These are phyloP conservation scores for Theristus sp. DNA, from an alignment of 2,888 invertebrate species.

Conservation along the genomic window DNA sequence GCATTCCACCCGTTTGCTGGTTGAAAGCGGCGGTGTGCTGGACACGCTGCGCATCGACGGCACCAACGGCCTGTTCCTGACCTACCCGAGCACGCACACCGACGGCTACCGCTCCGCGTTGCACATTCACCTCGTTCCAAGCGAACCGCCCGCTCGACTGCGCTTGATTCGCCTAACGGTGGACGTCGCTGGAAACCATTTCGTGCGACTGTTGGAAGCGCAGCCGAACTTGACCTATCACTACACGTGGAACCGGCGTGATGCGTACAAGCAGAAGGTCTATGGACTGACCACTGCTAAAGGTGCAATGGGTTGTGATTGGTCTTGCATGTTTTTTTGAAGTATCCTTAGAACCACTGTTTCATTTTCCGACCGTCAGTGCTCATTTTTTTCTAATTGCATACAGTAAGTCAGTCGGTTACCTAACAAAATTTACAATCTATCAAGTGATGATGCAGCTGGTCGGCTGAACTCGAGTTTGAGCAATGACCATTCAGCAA, in stretches of 20 bases:
- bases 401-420: too few relatives aligned
- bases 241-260: conserved; percentile 92
- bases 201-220: conserved; percentile 80
- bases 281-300: conserved; percentile 66
- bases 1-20: too few relatives aligned
- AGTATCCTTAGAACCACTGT: too few relatives aligned
- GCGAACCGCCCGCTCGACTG: conserved; percentile 38
- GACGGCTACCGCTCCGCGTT: conserved; percentile 83
- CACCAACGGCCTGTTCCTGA: conserved; percentile 50
- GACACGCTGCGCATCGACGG: conserved; percentile 45
- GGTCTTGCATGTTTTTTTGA: too few relatives aligned
- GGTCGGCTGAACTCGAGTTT: too few relatives aligned
- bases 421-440: too few relatives aligned
- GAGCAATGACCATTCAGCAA: too few relatives aligned
- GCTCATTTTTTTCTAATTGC: too few relatives aligned
- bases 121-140: conserved; percentile 45
- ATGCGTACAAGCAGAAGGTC: conserved; percentile 92
- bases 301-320: too few relatives aligned
- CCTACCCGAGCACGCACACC: conserved; percentile 85
- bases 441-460: too few relatives aligned
- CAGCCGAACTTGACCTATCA: conserved; percentile 76
- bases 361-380: too few relatives aligned
- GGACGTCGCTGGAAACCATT: conserved; percentile 75
- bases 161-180: conserved; percentile 78
- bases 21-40: conserved; percentile 8